Percentiles rank a stretch among this genome's conserved stretches.
Evolutionary conservation across 2,888 invertebrate species (phyloP).

Genomic region (Strigamia maritima): DNA sequence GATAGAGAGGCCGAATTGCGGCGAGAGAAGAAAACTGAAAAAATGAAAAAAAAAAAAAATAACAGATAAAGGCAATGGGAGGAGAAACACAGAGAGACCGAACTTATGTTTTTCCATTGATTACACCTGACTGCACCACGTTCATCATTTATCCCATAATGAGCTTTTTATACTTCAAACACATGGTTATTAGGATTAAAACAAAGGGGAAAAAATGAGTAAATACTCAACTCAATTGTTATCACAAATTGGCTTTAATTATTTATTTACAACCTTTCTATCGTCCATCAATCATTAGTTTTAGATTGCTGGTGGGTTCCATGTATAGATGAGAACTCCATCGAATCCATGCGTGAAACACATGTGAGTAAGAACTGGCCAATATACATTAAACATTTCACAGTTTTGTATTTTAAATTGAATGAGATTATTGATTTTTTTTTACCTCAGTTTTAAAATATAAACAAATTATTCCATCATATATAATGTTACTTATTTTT

Average conservation of each 20-base stretch:
- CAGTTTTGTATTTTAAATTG: background rate
- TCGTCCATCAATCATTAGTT: background rate
- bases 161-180: background rate
- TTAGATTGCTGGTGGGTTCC: background rate
- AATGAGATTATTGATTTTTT: background rate
- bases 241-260: slow-evolving; percentile 1
- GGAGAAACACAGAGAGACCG: background rate
- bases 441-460: background rate
- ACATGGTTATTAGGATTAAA: background rate
- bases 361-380: background rate
- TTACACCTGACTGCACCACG: background rate
- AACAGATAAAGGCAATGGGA: background rate
- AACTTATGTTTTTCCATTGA: slow-evolving; percentile 15
- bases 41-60: background rate
- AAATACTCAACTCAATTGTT: background rate
- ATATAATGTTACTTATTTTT: too few species aligned
- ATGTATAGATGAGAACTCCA: background rate
- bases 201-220: background rate
- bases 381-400: background rate
- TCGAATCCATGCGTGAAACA: background rate
- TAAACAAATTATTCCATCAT: too few species aligned
- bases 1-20: background rate
- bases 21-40: background rate
- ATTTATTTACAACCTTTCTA: background rate
- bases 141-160: slow-evolving; percentile 7